Evolutionary conservation across 2,113 vertebrate genomes (phyloP), one percentile per base, ranked within the genome.

Genomic region (human): DNA sequence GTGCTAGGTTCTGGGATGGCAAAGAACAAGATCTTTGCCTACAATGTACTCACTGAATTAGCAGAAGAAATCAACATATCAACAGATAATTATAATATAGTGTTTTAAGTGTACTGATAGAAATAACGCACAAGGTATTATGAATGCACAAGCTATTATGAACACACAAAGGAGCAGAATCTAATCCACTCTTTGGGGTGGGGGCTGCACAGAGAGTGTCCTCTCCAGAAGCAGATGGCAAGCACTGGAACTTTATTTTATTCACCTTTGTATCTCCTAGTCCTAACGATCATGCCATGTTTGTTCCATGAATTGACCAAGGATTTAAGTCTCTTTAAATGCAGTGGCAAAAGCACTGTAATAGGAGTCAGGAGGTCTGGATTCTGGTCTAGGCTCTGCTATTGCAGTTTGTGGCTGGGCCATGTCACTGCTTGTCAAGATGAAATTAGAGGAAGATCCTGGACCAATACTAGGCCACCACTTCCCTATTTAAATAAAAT

Each of bases 401-500:
- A 45, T 30, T 43, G 79, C 30, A 93, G 55, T 80, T 45, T 83
- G 55, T 83, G 76, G 45, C 43, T 75, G 82, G 76, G 43, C 57
- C 35, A 16, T 64, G n/a, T 88, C 89, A 90, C 72, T 91, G 45
- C 45, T 85, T 95, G 91, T 97, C 89, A 43, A 94, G 78, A 83
- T 70, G 94, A 94, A 92, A 96, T 93, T 90, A 90, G 76, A 64
- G 27, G 22, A 75, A 72, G 55, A 86, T 68, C n/a, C 50, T 85
- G 48, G 73, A 66, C 73, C 22, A 82, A 35, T n/a, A 84, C 52
- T 55, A 89, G 78, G 3, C 68, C 17, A 81, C n/a, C 43, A 73
- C 40, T 80, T 98, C 70, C 64, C 61, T 87, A 40, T 66, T 70
- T 83, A 83, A 89, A 81, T 78, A 90, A 95, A 96, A 57, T 48